Base-by-base conservation (phyloP, 2,888 invertebrate species). In the Agrilus cyanescens region DNA sequence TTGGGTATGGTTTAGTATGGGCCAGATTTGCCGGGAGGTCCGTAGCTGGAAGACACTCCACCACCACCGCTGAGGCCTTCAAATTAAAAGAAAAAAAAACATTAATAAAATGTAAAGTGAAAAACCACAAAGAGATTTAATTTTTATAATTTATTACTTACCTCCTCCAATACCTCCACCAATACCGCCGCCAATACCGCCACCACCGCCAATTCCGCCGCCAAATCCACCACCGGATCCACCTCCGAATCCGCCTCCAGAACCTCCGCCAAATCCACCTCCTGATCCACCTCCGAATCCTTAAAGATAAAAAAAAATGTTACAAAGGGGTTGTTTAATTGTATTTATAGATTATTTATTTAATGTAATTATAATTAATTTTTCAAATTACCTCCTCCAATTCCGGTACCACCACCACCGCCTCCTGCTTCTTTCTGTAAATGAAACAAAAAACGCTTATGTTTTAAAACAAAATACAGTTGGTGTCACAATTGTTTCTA, bases 1-100 rank as follows among this genome's bases (percentile, higher is more conserved):
- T 32, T 25, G 38, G 37, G 12, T n/a, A n/a, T n/a, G 29, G 31
- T 45, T 61, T 64, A 68, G 53, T 68, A 67, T 12, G 67, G 67
- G 41, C 66, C 69, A 47, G 67, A 61, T 55, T 68, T 68, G 52
- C 65, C 65, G 40, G 69, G 68, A 43, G 67, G 60, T 35, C 67
- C 67, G 58, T 67, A 67, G 50, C 65, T 67, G 51, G 57, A 45
- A 45, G 66, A 66, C 42, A 67, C 53, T 41, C 16, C 36, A n/a
- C 14, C 18, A 10, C 36, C 36, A 10, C 47, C 47, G 2, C 47
- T 45, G 25, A 37, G 32, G 2, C 47, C 47, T 8, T 25, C 1
- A 25, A 25, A 14, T n/a, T 18, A 35, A 13, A 34, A 18, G 35
- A 18, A 3, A 14, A 35, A 10, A 25, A 25, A 10, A 4, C 8